These are phyloP conservation scores for Orthonyx spaldingii DNA, from an alignment of 2,113 vertebrate genomes.

Conservation along the genomic window DNA sequence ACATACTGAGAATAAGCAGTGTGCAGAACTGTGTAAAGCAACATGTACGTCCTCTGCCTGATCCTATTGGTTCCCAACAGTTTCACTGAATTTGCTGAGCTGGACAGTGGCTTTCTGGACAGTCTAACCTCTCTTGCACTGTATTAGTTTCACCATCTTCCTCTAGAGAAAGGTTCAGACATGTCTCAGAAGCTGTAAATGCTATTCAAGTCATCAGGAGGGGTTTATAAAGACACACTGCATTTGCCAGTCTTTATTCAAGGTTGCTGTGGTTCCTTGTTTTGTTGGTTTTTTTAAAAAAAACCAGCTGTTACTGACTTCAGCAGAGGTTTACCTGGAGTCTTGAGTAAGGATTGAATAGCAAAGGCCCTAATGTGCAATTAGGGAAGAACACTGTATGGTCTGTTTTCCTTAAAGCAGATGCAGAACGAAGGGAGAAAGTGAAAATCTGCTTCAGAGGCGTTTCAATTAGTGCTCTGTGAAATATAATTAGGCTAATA, in stretches of 20 bases:
- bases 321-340: neutral
- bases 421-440: neutral
- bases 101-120: neutral
- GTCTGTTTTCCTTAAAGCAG: constrained; percentile 10
- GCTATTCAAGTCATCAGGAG: fast-evolving
- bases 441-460: neutral
- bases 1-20: fast-evolving
- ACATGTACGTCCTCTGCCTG: neutral
- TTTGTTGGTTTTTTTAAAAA: neutral
- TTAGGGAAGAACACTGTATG: neutral
- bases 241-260: neutral
- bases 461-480: neutral
- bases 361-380: neutral
- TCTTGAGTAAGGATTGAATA: neutral
- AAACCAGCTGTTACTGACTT: neutral
- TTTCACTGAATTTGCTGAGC: neutral
- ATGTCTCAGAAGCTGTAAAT: neutral
- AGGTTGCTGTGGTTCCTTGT: neutral
- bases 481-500: constrained; percentile 15
- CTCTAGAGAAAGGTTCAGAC: neutral
- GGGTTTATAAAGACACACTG: neutral
- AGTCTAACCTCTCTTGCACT: neutral
- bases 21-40: neutral
- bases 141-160: neutral
- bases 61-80: neutral